A percentile compares a stretch with the other conserved stretches of the same genome.
Conservation (phyloP, 2,888 invertebrate genomes). For the Drosophila paramelanica region DNA sequence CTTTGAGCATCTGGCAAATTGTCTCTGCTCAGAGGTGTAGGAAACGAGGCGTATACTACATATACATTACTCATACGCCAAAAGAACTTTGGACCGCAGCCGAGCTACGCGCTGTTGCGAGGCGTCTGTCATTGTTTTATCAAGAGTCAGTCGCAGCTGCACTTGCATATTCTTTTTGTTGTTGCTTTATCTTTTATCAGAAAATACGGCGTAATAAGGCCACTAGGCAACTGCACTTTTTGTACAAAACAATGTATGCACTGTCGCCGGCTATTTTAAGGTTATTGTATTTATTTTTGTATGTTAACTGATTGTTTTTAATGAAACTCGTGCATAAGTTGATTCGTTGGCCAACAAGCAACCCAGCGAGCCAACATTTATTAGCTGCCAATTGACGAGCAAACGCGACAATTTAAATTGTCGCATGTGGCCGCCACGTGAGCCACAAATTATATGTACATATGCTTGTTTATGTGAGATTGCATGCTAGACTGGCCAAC, state of each 20-base stretch:
- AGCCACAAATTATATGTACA: constrained; percentile 27
- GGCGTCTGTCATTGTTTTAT: constrained; percentile 31
- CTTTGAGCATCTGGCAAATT: not conserved
- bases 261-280: not conserved
- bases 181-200: constrained; percentile 37
- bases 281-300: constrained; percentile 8
- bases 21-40: constrained; percentile 1
- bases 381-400: constrained; percentile 40
- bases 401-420: constrained; percentile 60
- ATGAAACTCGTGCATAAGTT: constrained; percentile 34
- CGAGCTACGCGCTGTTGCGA: constrained; percentile 7
- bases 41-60: constrained; percentile 43
- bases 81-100: constrained; percentile 61
- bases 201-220: constrained; percentile 42
- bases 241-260: constrained; percentile 6
- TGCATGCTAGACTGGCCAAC: constrained; percentile 50
- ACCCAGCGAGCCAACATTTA: constrained; percentile 26
- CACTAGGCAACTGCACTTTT: constrained; percentile 28
- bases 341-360: constrained; percentile 41
- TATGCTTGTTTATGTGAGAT: constrained; percentile 18
- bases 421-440: constrained; percentile 77
- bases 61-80: constrained; percentile 60
- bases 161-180: constrained; percentile 17
- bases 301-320: constrained; percentile 19
- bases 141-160: constrained; percentile 18